These are phyloP conservation scores for Channa maculata DNA, from an alignment of 2,113 vertebrate genomes.

Conservation along the genomic window DNA sequence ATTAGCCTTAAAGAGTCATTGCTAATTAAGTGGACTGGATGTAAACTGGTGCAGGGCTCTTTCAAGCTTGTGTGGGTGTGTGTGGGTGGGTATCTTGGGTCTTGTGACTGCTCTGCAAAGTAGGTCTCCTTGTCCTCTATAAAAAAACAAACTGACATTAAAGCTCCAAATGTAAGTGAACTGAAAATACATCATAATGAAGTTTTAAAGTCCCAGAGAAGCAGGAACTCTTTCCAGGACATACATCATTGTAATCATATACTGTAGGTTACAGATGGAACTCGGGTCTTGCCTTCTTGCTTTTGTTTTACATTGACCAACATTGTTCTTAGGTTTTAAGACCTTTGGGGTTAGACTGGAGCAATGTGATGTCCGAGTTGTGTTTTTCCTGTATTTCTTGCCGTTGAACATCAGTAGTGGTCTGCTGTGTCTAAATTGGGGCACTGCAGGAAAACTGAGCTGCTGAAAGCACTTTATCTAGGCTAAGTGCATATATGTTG, in stretches of 20 bases:
- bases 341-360: too few relatives aligned
- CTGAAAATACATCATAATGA: not conserved
- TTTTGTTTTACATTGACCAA: not conserved
- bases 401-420: not conserved
- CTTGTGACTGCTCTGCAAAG: conserved; percentile 70
- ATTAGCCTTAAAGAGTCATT: conserved; percentile 10
- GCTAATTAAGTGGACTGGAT: conserved; percentile 6
- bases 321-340: not conserved
- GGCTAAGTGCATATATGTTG: conserved; percentile 38
- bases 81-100: conserved; percentile 8
- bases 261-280: not conserved
- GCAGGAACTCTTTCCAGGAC: not conserved
- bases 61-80: not conserved
- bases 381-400: not conserved
- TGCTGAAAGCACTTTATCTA: conserved; percentile 46
- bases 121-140: conserved; percentile 69
- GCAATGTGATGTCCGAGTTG: too few relatives aligned
- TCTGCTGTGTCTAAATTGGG: conserved; percentile 53
- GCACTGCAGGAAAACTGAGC: conserved; percentile 63
- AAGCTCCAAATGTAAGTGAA: conserved; percentile 5
- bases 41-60: not conserved
- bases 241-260: not conserved
- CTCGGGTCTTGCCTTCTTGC: not conserved
- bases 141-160: not conserved
- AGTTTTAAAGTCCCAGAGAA: not conserved